phyloP scores from a whole-genome alignment of 2,113 vertebrate species.

The Oceanodroma tethys region DNA sequence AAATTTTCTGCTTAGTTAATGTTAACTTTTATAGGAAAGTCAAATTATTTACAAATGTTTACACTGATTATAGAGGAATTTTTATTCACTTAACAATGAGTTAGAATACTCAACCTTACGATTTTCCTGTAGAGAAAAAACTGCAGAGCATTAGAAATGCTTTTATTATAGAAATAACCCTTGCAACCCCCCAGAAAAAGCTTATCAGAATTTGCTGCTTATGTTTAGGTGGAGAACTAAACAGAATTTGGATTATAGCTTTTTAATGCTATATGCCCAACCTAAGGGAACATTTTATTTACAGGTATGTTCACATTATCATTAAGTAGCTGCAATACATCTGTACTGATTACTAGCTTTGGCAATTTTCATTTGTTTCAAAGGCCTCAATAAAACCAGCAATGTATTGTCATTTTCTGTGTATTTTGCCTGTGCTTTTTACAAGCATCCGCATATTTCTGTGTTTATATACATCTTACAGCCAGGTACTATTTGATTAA shows the following conservation, averaged over 20 bases:
- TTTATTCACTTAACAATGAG: not conserved
- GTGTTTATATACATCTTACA: not conserved
- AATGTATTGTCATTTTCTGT: not conserved
- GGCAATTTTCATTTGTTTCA: not conserved
- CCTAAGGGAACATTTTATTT: conserved; percentile 87
- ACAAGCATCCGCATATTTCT: not conserved
- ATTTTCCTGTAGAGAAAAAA: not conserved
- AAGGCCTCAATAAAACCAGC: not conserved
- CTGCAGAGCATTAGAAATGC: not conserved
- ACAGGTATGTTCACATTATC: conserved; percentile 78
- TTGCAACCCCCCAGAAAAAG: not conserved
- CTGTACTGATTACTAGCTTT: not conserved
- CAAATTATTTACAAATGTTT: not conserved
- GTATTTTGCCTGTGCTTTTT: not conserved
- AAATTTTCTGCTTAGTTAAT: not conserved
- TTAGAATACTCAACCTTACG: not conserved
- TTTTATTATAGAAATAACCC: not conserved
- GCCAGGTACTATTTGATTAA: not conserved
- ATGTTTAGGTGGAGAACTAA: conserved; percentile 85
- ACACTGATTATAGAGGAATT: not conserved
- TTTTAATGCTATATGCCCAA: conserved; percentile 91
- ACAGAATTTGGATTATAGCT: conserved; percentile 90
- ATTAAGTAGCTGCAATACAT: not conserved
- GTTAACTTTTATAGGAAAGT: not conserved
- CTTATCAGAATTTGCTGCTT: conserved; percentile 57